Percentiles rank a stretch among this genome's conserved stretches.
These are phyloP conservation scores for Apodemia mormo DNA, from an alignment of 2,888 invertebrate genomes.

Conservation along the genomic window DNA sequence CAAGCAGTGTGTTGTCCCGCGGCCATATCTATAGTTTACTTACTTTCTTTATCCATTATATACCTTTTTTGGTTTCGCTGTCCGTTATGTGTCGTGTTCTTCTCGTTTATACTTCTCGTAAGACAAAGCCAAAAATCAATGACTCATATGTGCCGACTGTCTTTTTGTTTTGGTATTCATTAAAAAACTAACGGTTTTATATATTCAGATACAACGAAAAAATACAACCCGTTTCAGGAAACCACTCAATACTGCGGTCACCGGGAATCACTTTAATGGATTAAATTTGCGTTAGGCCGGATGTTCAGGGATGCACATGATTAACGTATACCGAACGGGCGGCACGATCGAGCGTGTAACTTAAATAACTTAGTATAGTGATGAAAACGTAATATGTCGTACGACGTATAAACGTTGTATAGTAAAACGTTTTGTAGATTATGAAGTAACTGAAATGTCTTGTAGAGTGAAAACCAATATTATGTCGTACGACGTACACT, in stretches of 20 bases:
- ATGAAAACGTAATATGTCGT: constrained; percentile 1
- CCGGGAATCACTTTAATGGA: not conserved
- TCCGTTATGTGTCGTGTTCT: no score
- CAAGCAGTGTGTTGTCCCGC: no score
- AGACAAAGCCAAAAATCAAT: no score
- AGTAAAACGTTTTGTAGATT: not conserved
- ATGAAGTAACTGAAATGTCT: not conserved
- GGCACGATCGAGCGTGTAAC: not conserved
- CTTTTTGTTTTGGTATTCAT: not conserved
- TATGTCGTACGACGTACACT: no score
- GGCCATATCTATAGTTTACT: no score
- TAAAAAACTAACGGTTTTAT: not conserved
- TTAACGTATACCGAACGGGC: not conserved
- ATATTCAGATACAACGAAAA: not conserved
- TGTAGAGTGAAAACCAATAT: no score
- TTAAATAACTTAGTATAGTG: not conserved
- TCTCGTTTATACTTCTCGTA: no score
- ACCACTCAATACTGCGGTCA: not conserved
- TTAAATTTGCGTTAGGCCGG: constrained; percentile 2
- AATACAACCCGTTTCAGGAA: not conserved
- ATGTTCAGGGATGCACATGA: constrained; percentile 14
- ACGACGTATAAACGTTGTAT: not conserved
- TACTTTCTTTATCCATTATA: no score
- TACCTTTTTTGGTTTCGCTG: no score
- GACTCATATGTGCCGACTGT: not conserved